Percentiles rank a stretch among this genome's conserved stretches.
Conservation (phyloP, 2,888 invertebrate genomes). For the Portevinia maculata region DNA sequence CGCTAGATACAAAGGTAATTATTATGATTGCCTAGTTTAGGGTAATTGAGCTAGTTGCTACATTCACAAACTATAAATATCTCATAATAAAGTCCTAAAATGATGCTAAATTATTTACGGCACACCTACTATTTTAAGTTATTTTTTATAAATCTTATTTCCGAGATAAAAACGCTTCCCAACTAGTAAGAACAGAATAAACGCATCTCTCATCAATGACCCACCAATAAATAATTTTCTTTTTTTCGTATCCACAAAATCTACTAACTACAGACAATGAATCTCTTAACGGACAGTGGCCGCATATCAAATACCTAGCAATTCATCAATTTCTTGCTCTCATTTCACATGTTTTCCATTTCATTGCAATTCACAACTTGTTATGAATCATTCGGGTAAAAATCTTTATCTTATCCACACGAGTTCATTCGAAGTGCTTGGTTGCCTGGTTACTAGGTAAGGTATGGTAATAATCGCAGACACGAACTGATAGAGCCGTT, state of each 20-base stretch:
- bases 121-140: no score
- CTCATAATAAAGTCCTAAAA: no score
- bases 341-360: slow-evolving; percentile 27
- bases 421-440: slow-evolving; percentile 26
- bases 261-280: neutral
- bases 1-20: no score
- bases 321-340: slow-evolving; percentile 24
- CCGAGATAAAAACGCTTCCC: no score
- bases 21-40: no score
- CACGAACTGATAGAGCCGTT: slow-evolving; percentile 35
- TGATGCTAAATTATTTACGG: no score
- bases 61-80: no score
- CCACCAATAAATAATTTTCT: neutral
- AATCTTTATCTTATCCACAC: slow-evolving; percentile 29
- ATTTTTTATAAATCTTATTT: no score
- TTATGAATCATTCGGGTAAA: slow-evolving; percentile 35
- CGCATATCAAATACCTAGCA: slow-evolving; percentile 8
- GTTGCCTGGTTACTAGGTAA: slow-evolving; percentile 10
- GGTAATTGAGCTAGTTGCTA: no score
- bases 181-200: no score
- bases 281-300: slow-evolving; percentile 4
- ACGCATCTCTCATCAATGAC: neutral
- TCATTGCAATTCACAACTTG: slow-evolving; percentile 5
- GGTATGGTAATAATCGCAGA: slow-evolving; percentile 5
- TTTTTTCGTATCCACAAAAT: slow-evolving; percentile 4